Evolutionary conservation across 1,140 invertebrate species (phyloP), one percentile per base, ranked within the genome.

Genomic region (Drosophila sucinea): DNA sequence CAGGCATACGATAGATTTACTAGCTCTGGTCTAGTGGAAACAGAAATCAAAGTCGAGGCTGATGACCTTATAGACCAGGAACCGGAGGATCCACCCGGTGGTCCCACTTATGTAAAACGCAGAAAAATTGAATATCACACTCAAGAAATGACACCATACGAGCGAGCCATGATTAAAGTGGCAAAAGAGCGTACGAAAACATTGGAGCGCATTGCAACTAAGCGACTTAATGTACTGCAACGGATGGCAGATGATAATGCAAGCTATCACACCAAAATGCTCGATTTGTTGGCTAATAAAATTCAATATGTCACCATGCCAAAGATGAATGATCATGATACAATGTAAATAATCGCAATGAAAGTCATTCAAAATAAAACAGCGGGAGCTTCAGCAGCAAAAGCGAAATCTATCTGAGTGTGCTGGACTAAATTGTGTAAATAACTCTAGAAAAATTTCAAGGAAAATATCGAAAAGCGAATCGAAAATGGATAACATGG

Each of bases 111-210:
- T 27, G 3, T 29, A 1, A 35, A 35, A 58, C 8, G 7, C 3
- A 4, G 33, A 23, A 35, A 33, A 58, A 23, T 23, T 17, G 32
- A 25, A 8, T 35, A 38, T 58, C 56, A 35, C 23, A 23, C 30
- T 8, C 11, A 23, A 23, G 56, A 58, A 58, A 58, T 58, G 56
- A 58, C 56, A 33, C 56, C 56, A 58, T 58, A 58, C 32, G 56
- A 58, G 8, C 56, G 33, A 17, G 32, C 56, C 17, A 58, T 58
- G 56, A 58, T 58, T n/a, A 23, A 58, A 35, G 2, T 35, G n/a
- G 5, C 10, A 23, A 58, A 58, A 35, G 56, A 58, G 8, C 32
- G 56, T 1, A 58, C 56, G 25, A 35, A 25, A 11, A 17, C 30
- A 32, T 35, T 58, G 17, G 30, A 35, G 3, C 56, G 56, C 6